Conservation (phyloP, 2,113 vertebrate species). For the Seriola quinqueradiata region DNA sequence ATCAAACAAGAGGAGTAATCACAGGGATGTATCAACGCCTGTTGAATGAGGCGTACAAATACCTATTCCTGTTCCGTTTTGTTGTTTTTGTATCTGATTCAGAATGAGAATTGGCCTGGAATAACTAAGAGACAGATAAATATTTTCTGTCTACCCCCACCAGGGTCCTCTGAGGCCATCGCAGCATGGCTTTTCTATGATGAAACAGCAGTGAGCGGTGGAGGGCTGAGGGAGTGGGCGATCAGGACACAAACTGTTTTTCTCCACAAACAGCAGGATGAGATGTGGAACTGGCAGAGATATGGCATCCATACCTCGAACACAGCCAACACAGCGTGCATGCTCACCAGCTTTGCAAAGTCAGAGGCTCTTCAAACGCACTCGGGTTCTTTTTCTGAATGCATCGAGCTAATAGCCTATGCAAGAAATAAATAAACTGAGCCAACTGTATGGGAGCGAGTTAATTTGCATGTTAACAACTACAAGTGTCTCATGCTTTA, state of each 20-base stretch:
- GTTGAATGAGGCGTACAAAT: constrained; percentile 38
- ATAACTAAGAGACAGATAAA: constrained; percentile 66
- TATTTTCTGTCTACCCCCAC: constrained; percentile 60
- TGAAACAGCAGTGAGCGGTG: constrained; percentile 66
- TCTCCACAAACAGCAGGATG: constrained; percentile 75
- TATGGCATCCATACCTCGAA: constrained; percentile 66
- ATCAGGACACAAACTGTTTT: constrained; percentile 73
- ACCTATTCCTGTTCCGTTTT: constrained; percentile 12
- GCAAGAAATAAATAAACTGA: constrained; percentile 56
- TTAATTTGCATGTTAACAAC: constrained; percentile 57
- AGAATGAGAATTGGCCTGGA: constrained; percentile 42
- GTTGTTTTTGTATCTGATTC: constrained; percentile 31
- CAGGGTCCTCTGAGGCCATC: constrained; percentile 63
- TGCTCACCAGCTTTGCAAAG: constrained; percentile 64
- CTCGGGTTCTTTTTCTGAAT: not conserved
- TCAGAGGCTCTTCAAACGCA: constrained; percentile 35
- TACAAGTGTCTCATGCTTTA: constrained; percentile 32
- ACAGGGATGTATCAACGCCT: constrained; percentile 18
- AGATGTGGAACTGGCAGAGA: constrained; percentile 69
- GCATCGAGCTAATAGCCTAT: constrained; percentile 48
- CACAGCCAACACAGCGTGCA: constrained; percentile 64
- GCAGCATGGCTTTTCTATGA: constrained; percentile 72
- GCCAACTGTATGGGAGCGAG: constrained; percentile 44
- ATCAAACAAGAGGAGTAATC: constrained; percentile 4
- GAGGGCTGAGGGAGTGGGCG: constrained; percentile 73